Evolutionary conservation across 2,113 vertebrate genomes (phyloP).

Genomic region (Thryonomys swinderianus): DNA sequence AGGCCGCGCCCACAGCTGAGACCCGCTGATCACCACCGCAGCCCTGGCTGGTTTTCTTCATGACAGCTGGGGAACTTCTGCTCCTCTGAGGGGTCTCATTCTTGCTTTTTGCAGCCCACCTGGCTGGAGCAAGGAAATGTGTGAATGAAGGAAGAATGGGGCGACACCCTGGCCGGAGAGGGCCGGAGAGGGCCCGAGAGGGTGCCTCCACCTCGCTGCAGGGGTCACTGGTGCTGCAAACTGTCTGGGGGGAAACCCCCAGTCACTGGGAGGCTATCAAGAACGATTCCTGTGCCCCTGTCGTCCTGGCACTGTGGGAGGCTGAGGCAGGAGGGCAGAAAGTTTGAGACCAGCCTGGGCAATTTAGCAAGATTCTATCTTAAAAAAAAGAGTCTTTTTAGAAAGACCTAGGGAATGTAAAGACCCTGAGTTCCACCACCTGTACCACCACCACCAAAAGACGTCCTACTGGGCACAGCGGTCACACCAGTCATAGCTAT

Average conservation of each 20-base stretch:
- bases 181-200: too few relatives aligned
- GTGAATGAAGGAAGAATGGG: background rate
- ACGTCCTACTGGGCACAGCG: background rate
- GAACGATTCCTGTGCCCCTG: background rate
- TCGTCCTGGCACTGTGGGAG: background rate
- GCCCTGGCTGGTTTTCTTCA: background rate
- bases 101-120: background rate
- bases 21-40: background rate
- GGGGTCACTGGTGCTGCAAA: background rate
- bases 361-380: background rate
- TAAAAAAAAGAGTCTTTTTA: background rate
- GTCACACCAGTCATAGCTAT: background rate
- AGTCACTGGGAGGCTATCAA: background rate
- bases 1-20: background rate
- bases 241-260: background rate
- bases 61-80: background rate
- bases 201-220: too few relatives aligned
- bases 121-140: background rate
- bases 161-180: too few relatives aligned
- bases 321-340: background rate
- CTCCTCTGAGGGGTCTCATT: background rate
- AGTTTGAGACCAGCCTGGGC: background rate
- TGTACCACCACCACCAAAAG: too few relatives aligned
- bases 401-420: background rate
- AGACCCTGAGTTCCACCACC: too few relatives aligned